Percentiles rank a stretch among this genome's conserved stretches.
Evolutionary conservation across 2,113 vertebrate species (phyloP).

Genomic region (Phainopepla nitens): DNA sequence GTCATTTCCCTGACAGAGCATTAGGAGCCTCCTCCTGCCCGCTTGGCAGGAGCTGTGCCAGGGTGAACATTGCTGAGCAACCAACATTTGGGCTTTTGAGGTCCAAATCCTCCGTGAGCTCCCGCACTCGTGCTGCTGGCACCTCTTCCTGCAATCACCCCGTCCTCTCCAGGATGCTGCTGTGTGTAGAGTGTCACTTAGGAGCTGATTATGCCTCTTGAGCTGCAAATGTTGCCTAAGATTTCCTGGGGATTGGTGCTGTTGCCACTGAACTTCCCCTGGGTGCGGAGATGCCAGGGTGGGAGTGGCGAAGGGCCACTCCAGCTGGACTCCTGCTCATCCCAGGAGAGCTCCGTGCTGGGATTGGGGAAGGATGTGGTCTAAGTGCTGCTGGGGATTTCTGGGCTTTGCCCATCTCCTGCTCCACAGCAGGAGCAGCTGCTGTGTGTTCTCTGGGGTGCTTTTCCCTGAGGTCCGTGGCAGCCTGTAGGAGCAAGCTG

Average conservation of each 20-base stretch:
- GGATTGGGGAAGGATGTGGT: not conserved
- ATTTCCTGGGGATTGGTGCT: not conserved
- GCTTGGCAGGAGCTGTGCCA: not conserved
- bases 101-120: not conserved
- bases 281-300: not conserved
- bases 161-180: not conserved
- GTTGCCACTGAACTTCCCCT: not conserved
- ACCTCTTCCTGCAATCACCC: not conserved
- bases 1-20: constrained; percentile 18
- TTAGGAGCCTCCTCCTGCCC: not conserved
- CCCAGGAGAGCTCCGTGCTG: not conserved
- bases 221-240: not conserved
- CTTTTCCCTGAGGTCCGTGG: not conserved
- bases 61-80: not conserved
- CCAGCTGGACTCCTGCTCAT: not conserved
- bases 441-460: not conserved
- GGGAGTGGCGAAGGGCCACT: not conserved
- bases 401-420: not conserved
- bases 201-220: not conserved
- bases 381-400: not conserved
- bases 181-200: not conserved
- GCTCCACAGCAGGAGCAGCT: not conserved
- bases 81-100: not conserved
- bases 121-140: not conserved
- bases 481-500: not conserved